phyloP scores from a whole-genome alignment of 2,113 vertebrate genomes.

The Rattus norvegicus region DNA sequence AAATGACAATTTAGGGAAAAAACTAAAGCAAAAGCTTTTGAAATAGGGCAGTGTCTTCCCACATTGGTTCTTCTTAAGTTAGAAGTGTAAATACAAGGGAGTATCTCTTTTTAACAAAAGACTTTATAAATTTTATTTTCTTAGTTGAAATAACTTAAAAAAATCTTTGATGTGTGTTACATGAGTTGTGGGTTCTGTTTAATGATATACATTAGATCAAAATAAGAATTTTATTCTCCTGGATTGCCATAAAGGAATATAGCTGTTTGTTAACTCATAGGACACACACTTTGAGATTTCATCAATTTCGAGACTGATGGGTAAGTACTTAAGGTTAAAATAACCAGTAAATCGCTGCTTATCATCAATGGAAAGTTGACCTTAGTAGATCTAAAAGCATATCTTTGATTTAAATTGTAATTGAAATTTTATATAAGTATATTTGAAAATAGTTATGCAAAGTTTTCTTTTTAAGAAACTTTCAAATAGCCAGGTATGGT shows the following conservation, averaged over 20 bases:
- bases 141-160: conserved; percentile 54
- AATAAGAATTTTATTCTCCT: neutral
- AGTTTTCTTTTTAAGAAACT: neutral
- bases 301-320: neutral
- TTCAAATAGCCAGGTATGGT: neutral
- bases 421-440: conserved; percentile 8
- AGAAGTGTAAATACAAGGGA: neutral
- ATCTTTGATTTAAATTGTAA: neutral
- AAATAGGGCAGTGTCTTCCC: neutral
- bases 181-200: neutral
- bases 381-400: conserved; percentile 3
- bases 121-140: neutral
- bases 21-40: neutral
- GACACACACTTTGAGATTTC: neutral
- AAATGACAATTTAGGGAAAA: neutral
- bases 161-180: neutral
- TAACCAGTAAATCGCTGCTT: neutral
- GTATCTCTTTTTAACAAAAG: neutral
- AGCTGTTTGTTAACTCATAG: neutral
- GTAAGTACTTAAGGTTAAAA: neutral
- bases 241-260: neutral
- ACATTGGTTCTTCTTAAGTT: neutral
- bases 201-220: neutral
- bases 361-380: neutral
- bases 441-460: neutral